phyloP scores from a whole-genome alignment of 2,888 invertebrate species.

The Ceramica pisi region DNA sequence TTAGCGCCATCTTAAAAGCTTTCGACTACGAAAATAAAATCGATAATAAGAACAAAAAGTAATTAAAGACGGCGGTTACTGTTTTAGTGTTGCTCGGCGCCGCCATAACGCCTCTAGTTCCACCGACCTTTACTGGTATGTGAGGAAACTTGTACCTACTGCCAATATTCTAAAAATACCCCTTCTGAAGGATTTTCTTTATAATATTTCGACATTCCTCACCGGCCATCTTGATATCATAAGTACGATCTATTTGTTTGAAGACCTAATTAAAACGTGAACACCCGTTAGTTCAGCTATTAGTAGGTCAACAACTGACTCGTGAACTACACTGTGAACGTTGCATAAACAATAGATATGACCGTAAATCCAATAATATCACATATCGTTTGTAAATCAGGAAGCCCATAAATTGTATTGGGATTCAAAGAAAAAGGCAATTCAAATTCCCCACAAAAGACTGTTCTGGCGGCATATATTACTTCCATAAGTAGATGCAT shows the following conservation, averaged over 20 bases:
- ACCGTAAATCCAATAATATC: constrained; percentile 38
- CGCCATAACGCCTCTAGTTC: constrained; percentile 68
- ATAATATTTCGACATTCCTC: constrained; percentile 14
- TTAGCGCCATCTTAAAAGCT: constrained; percentile 86
- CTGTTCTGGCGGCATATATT: neutral
- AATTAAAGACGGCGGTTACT: constrained; percentile 82
- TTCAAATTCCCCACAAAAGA: neutral
- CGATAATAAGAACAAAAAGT: constrained; percentile 79
- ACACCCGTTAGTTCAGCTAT: constrained; percentile 31
- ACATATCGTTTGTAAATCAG: constrained; percentile 10
- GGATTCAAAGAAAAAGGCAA: neutral
- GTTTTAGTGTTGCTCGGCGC: constrained; percentile 72
- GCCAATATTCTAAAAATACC: constrained; percentile 35
- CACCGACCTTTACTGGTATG: constrained; percentile 79
- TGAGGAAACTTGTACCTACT: constrained; percentile 79
- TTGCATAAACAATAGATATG: constrained; percentile 35
- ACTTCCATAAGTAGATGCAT: constrained; percentile 18
- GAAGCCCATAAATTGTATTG: neutral
- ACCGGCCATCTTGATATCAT: neutral
- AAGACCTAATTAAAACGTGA: constrained; percentile 32
- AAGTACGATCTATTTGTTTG: neutral
- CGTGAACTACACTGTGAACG: constrained; percentile 15
- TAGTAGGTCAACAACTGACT: constrained; percentile 24
- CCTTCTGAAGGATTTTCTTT: constrained; percentile 8
- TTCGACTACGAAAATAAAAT: constrained; percentile 76